Evolutionary conservation across 2,113 vertebrate genomes (phyloP).

Genomic region (Physeter macrocephalus): DNA sequence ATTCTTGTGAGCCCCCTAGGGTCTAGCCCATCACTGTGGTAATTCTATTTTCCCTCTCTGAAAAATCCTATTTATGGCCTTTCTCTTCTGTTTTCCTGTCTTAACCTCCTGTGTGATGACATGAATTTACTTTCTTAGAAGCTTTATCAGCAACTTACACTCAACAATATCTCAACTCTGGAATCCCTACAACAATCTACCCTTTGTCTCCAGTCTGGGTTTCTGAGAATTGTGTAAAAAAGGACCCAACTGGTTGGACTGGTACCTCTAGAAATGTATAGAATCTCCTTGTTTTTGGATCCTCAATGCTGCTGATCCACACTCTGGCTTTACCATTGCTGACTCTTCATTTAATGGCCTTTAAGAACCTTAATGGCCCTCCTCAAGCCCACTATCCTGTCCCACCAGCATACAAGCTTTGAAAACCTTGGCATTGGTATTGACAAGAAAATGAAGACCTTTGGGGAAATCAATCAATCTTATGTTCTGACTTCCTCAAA

Average conservation of each 20-base stretch:
- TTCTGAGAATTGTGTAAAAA: neutral
- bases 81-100: neutral
- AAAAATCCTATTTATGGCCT: neutral
- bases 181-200: neutral
- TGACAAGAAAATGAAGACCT: neutral
- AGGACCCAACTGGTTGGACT: neutral
- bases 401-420: neutral
- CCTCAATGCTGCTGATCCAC: neutral
- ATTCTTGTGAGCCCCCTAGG: neutral
- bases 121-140: neutral
- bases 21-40: neutral
- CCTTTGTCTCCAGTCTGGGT: neutral
- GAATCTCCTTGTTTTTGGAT: neutral
- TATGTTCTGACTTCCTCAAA: neutral
- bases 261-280: neutral
- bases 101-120: neutral
- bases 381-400: neutral
- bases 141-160: neutral
- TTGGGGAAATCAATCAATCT: neutral
- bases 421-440: neutral
- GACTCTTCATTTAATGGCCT: neutral
- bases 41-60: neutral
- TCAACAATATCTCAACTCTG: neutral
- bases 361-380: neutral
- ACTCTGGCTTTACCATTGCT: neutral